Base-by-base conservation (phyloP, 2,888 invertebrate species). In the Chorisops tibialis region DNA sequence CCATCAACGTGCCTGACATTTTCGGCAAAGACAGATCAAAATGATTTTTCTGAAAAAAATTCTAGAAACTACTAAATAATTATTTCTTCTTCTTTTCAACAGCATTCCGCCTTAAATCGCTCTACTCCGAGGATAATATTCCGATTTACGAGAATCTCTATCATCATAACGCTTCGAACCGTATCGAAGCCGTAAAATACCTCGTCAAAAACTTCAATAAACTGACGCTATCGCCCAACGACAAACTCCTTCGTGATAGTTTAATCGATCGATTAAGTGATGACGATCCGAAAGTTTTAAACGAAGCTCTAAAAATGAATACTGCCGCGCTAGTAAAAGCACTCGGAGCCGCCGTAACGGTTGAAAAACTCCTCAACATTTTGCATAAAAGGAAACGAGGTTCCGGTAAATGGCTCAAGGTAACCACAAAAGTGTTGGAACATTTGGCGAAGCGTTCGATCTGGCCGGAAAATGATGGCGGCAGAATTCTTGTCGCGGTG, bases 101-200 rank as follows among this genome's bases (percentile, higher is more conserved):
- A 68, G 81, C 81, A 14, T 83, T 83, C 65, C 82, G 83, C 64
- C 81, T 84, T 1, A 81, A 83, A 43, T 79, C 82, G 0, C 78
- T 80, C 0, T 82, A 82, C 64, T 79, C 80, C 71, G 75, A 82
- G 11, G 80, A 80, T 50, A 79, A 79, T 1, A 80, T 79, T 38
- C 80, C 82, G 58, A 79, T 88, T 0, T 85, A 87, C 69, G 84
- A 88, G 71, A 86, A 87, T 67, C 75, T 93, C 1, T 88, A 90
- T 69, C 90, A 94, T 74, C 79, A 85, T 0, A 86, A 84, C 69
- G 75, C 86, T 0, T 77, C 82, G 49, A 80, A 89, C 58, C 82
- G 94, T 66, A 77, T 83, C 2, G 79, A 83, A 69, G 91, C 90
- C 0, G 79, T 93, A 0, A 80, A 84, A 67, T 83, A 83, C 66